Conservation (phyloP, 2,888 invertebrate genomes). For the Ceriagrion tenellum region DNA sequence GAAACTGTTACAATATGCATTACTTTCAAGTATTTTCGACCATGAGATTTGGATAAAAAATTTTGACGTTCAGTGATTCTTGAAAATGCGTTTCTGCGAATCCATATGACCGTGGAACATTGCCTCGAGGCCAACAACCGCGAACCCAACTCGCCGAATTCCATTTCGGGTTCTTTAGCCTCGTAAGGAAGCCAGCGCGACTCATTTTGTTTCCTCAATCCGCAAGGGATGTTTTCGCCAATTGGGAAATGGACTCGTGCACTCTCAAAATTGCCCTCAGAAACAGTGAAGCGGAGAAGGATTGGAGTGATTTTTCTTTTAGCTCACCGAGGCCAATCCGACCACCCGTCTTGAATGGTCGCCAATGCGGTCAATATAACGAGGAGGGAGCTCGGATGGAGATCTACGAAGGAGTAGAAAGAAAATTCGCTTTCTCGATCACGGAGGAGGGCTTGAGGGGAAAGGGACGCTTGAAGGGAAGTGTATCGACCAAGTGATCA, state of each 20-base stretch:
- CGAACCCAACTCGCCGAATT: not conserved
- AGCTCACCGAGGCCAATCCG: not conserved
- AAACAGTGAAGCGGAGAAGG: not conserved
- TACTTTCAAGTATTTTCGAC: no score
- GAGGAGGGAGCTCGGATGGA: not conserved
- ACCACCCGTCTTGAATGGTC: not conserved
- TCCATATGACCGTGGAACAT: no score
- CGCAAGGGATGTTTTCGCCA: not conserved
- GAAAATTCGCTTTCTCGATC: not conserved
- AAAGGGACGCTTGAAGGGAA: not conserved
- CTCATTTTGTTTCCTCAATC: not conserved
- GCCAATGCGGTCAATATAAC: not conserved
- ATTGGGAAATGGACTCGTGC: not conserved
- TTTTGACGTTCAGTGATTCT: no score
- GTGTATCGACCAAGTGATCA: not conserved
- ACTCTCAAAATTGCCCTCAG: not conserved
- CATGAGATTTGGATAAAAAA: no score
- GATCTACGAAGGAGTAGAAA: not conserved
- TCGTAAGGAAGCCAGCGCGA: not conserved
- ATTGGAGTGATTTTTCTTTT: not conserved
- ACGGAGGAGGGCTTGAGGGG: not conserved
- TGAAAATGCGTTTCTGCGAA: no score
- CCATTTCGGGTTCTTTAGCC: not conserved
- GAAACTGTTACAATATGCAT: no score
- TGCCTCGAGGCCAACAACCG: no score